Evolutionary conservation across 2,113 vertebrate species (phyloP).

Genomic region (Toxotes chatareus): DNA sequence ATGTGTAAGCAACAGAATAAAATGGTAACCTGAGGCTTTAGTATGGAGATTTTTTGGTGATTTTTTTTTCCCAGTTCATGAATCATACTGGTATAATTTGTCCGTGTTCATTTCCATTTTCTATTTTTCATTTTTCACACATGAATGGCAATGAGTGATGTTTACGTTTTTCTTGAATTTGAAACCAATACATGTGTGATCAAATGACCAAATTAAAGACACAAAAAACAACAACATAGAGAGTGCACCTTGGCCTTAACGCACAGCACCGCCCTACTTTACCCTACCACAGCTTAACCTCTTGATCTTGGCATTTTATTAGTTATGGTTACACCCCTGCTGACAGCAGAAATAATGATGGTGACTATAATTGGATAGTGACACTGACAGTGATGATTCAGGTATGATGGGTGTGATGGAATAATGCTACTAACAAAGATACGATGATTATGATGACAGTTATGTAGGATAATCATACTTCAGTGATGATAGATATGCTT

Average conservation of each 20-base stretch:
- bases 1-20: too few species aligned
- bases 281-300: background rate
- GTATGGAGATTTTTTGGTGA: background rate
- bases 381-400: background rate
- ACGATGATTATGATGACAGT: background rate
- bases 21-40: too few species aligned
- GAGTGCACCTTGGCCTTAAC: background rate
- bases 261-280: background rate
- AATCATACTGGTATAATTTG: background rate
- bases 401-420: background rate
- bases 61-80: background rate
- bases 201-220: background rate
- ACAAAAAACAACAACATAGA: background rate
- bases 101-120: background rate
- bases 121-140: background rate
- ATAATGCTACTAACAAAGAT: conserved; percentile 5
- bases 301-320: background rate
- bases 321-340: conserved; percentile 14
- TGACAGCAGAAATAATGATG: too few species aligned
- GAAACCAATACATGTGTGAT: background rate
- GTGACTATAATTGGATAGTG: conserved; percentile 24
- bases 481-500: background rate
- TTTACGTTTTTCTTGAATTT: background rate
- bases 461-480: background rate
- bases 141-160: background rate